Evolutionary conservation across 2,113 vertebrate genomes (phyloP).

Genomic region (Halcyon malimbica): DNA sequence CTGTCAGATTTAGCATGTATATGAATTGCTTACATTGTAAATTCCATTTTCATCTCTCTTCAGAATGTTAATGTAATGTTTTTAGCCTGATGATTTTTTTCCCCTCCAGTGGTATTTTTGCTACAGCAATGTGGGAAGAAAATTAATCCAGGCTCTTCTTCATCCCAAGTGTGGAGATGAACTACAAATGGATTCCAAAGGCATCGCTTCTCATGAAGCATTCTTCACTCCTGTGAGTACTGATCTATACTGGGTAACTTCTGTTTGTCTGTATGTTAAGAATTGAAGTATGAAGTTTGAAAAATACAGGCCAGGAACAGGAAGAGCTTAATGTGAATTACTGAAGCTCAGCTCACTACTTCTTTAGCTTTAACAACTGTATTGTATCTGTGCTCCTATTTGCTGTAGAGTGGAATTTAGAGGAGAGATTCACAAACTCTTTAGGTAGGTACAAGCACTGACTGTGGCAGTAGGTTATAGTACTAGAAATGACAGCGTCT

Average conservation of each 20-base stretch:
- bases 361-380: not conserved
- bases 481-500: not conserved
- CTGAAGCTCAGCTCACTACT: not conserved
- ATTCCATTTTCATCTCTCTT: not conserved
- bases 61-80: not conserved
- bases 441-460: fast-evolving
- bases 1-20: not conserved
- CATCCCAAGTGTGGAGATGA: not conserved
- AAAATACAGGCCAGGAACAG: not conserved
- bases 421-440: not conserved
- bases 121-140: not conserved
- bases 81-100: fast-evolving
- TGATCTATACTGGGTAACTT: too few species aligned
- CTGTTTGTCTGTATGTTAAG: not conserved
- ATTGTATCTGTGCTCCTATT: not conserved
- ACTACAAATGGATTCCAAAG: not conserved
- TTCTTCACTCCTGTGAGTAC: not conserved
- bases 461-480: not conserved
- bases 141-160: not conserved
- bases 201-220: not conserved
- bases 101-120: not conserved
- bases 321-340: not conserved
- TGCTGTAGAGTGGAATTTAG: not conserved
- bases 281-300: not conserved
- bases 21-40: not conserved